Evolutionary conservation across 2,797 vertebrate genomes (phyloP).

Genomic region (Spizella passerina): DNA sequence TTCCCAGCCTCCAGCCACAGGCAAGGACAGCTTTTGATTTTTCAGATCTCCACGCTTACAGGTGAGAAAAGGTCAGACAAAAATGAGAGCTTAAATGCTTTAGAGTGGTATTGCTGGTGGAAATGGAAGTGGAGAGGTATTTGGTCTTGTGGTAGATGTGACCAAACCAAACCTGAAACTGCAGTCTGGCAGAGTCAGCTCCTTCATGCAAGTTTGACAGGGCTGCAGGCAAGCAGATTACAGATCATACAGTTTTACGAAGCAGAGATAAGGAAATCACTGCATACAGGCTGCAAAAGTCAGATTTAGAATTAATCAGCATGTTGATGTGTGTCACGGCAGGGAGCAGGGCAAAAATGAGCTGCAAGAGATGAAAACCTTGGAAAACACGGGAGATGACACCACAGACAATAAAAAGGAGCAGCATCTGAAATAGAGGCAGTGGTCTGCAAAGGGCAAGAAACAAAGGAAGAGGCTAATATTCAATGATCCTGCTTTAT

Average conservation of each 20-base stretch:
- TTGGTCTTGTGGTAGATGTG: neutral
- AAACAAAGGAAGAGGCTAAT: neutral
- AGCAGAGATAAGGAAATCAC: neutral
- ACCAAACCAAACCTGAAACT: neutral
- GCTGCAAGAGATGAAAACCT: neutral
- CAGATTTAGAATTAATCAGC: neutral
- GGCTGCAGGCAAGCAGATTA: neutral
- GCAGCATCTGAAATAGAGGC: neutral
- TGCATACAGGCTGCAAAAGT: neutral
- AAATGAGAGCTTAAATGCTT: neutral
- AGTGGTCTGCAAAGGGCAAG: neutral
- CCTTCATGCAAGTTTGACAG: neutral
- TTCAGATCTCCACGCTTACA: neutral
- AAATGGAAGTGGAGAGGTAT: neutral
- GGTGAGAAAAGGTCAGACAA: neutral
- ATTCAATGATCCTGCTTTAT: neutral
- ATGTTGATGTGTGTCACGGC: neutral
- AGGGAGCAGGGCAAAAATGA: neutral
- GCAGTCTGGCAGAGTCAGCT: neutral
- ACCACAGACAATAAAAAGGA: neutral
- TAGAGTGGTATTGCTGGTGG: neutral
- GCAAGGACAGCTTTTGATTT: neutral
- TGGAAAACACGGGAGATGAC: neutral
- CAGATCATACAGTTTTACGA: neutral
- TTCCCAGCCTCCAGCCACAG: neutral